A percentile compares a stretch with the other conserved stretches of the same genome.
Evolutionary conservation across 2,797 vertebrate species (phyloP).

Genomic region (Philypnodon macrostomus): DNA sequence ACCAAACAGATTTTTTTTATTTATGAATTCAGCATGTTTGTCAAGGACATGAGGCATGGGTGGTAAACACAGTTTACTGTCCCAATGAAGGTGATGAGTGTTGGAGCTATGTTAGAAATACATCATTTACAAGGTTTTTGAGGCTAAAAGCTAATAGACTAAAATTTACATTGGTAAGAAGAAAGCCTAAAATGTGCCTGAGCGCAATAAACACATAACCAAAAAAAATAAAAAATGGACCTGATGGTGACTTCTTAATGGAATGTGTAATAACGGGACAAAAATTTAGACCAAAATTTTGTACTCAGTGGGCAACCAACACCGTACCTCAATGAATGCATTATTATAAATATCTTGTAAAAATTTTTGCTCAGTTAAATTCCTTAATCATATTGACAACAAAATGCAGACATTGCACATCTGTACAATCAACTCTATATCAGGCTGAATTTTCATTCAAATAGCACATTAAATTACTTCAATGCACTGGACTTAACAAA

Average conservation of each 20-base stretch:
- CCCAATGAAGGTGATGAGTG: conserved; percentile 48
- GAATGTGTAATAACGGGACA: conserved; percentile 61
- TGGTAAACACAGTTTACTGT: conserved; percentile 57
- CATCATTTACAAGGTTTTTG: conserved; percentile 75
- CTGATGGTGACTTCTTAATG: conserved; percentile 51
- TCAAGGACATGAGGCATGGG: conserved; percentile 58
- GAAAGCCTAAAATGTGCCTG: conserved; percentile 69
- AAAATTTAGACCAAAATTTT: conserved; percentile 23
- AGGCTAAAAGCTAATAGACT: conserved; percentile 71
- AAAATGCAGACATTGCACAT: conserved; percentile 30
- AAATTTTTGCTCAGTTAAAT: conserved; percentile 28
- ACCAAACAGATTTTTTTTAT: conserved; percentile 56
- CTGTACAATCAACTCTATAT: conserved; percentile 14
- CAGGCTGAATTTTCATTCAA: conserved; percentile 18
- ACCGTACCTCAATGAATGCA: conserved; percentile 45
- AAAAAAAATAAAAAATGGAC: conserved; percentile 52
- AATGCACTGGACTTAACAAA: conserved; percentile 48
- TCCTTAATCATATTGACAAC: conserved; percentile 20
- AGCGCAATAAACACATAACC: conserved; percentile 50
- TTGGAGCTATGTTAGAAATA: conserved; percentile 67
- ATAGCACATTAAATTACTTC: conserved; percentile 35
- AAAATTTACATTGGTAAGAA: conserved; percentile 68
- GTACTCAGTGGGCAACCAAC: conserved; percentile 25
- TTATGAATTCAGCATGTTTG: conserved; percentile 44
- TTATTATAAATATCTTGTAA: conserved; percentile 17